These are phyloP conservation scores for Ianthella basta DNA, from an alignment of 37 sponge, comb jelly and placozoan species.

Conservation along the genomic window DNA sequence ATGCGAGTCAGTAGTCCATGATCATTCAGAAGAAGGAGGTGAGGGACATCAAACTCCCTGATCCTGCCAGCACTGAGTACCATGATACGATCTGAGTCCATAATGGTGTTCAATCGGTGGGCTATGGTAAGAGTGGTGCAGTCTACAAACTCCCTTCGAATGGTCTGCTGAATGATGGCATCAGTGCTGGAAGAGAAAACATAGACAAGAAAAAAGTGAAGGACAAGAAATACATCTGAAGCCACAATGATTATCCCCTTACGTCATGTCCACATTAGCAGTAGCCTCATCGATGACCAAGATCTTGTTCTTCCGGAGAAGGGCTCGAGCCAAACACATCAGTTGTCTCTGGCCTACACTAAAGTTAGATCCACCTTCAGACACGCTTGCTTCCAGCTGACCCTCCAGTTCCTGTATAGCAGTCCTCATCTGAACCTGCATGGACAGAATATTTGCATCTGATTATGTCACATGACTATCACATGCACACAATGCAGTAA, in stretches of 20 bases:
- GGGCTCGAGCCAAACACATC: conserved; percentile 76
- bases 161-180: conserved; percentile 61
- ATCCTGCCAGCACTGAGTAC: conserved; percentile 50
- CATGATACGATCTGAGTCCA: conserved; percentile 76
- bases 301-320: conserved; percentile 73
- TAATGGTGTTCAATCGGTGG: conserved; percentile 77
- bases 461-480: too few species aligned
- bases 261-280: conserved; percentile 81
- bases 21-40: conserved; percentile 31
- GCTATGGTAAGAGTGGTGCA: conserved; percentile 74
- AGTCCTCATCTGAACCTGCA: conserved; percentile 73
- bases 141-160: conserved; percentile 53
- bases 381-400: conserved; percentile 55
- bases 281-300: conserved; percentile 83
- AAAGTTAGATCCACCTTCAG: conserved; percentile 75
- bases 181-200: conserved; percentile 48
- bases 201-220: background rate
- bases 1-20: conserved; percentile 23
- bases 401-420: conserved; percentile 54
- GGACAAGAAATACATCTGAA: background rate
- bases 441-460: background rate
- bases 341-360: conserved; percentile 81
- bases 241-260: conserved; percentile 12
- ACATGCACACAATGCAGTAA: background rate
- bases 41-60: conserved; percentile 54